Conservation (phyloP, 2,888 invertebrate species). For the Coleophora deauratella region DNA sequence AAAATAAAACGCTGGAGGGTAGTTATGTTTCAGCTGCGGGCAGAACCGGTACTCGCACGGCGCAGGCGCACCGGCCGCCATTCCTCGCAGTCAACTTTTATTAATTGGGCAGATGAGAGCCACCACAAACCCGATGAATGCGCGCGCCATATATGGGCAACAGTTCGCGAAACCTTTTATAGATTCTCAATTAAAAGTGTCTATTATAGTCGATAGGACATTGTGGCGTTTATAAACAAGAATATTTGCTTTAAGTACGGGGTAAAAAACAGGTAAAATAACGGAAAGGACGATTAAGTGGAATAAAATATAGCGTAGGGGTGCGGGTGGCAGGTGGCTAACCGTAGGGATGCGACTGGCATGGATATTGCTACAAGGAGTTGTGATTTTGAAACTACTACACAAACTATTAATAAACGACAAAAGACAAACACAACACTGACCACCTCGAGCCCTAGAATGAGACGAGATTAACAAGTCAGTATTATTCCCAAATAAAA, state of each 20-base stretch:
- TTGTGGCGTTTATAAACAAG: slow-evolving; percentile 58
- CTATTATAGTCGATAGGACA: slow-evolving; percentile 71
- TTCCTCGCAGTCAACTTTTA: slow-evolving; percentile 70
- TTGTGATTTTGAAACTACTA: too few relatives aligned
- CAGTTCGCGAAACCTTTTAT: slow-evolving; percentile 72
- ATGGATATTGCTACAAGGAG: too few relatives aligned
- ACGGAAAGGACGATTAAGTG: slow-evolving; percentile 72
- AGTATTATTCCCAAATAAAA: too few relatives aligned
- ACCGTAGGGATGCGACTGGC: slow-evolving; percentile 35
- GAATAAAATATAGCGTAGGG: slow-evolving; percentile 73
- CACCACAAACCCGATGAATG: slow-evolving; percentile 68
- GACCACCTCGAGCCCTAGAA: too few relatives aligned
- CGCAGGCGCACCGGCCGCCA: slow-evolving; percentile 43
- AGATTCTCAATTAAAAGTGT: slow-evolving; percentile 74
- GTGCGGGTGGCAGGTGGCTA: slow-evolving; percentile 70
- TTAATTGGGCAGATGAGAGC: slow-evolving; percentile 74
- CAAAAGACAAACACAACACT: too few relatives aligned
- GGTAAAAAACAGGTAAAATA: slow-evolving; percentile 69
- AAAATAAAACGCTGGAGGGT: slow-evolving; percentile 63
- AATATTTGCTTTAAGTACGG: slow-evolving; percentile 69
- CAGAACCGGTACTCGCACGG: slow-evolving; percentile 51
- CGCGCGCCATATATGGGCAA: slow-evolving; percentile 60
- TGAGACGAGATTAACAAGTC: too few relatives aligned
- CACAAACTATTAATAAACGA: too few relatives aligned
- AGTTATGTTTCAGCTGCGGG: slow-evolving; percentile 58